These are phyloP conservation scores for Gymnodraco acuticeps DNA, from an alignment of 2,797 vertebrate genomes.

Conservation along the genomic window DNA sequence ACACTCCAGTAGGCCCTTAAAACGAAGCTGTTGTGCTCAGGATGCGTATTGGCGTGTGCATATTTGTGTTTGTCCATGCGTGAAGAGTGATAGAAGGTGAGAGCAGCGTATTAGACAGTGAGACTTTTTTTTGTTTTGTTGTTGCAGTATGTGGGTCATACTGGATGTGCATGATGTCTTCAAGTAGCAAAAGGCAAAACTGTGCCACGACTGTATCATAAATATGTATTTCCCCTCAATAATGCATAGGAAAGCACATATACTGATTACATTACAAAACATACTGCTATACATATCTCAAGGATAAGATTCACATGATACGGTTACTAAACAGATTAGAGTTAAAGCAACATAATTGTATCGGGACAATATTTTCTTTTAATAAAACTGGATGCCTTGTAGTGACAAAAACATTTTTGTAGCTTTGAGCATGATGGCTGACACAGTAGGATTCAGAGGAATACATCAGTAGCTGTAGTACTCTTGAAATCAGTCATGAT, in stretches of 20 bases:
- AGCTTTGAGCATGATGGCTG: background rate
- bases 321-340: background rate
- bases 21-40: constrained; percentile 26
- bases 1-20: constrained; percentile 28
- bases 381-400: background rate
- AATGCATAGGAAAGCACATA: constrained; percentile 55
- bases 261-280: constrained; percentile 58
- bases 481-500: background rate
- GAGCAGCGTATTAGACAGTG: constrained; percentile 1
- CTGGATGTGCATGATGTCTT: constrained; percentile 37
- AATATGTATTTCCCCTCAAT: constrained; percentile 63
- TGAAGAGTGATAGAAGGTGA: constrained; percentile 35
- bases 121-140: background rate
- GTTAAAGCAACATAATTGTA: background rate
- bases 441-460: background rate
- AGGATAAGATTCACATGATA: constrained; percentile 2
- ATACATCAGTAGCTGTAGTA: background rate
- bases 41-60: background rate
- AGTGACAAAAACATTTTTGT: background rate
- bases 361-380: background rate
- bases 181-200: constrained; percentile 50
- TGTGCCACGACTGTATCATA: constrained; percentile 50
- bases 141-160: constrained; percentile 31
- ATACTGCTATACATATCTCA: constrained; percentile 34
- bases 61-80: constrained; percentile 13